Evolutionary conservation across 2,888 invertebrate genomes (phyloP).

Genomic region (Baccha elongata): DNA sequence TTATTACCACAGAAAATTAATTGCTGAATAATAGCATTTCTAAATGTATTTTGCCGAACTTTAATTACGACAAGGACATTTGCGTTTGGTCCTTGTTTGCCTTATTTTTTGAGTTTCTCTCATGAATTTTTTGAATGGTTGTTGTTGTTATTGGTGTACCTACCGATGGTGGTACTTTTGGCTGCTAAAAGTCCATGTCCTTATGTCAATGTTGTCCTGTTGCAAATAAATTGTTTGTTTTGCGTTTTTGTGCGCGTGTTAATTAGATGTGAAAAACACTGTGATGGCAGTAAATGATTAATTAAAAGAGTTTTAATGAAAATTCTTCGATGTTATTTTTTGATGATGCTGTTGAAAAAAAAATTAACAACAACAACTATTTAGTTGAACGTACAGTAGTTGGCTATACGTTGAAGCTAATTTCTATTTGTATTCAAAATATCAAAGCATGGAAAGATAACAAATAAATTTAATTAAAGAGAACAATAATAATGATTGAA

Average conservation of each 20-base stretch:
- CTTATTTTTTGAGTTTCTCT: constrained; percentile 5
- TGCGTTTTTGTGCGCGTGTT: constrained; percentile 28
- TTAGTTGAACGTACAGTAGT: too few species aligned
- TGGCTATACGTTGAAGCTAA: too few species aligned
- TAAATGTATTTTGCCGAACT: constrained; percentile 67
- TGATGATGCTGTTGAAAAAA: constrained; percentile 15
- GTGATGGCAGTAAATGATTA: constrained; percentile 53
- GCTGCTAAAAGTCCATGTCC: neutral
- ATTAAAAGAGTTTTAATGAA: constrained; percentile 59
- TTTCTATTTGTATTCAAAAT: too few species aligned
- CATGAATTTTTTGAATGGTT: neutral
- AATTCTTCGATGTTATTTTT: constrained; percentile 17
- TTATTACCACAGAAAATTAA: constrained; percentile 72
- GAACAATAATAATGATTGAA: too few species aligned
- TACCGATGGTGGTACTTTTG: neutral
- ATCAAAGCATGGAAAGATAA: too few species aligned
- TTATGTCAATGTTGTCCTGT: neutral
- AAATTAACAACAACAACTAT: neutral
- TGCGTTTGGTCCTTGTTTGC: constrained; percentile 7
- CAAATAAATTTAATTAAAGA: too few species aligned
- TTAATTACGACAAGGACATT: constrained; percentile 53
- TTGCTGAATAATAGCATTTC: constrained; percentile 70
- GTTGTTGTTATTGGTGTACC: neutral
- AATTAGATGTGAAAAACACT: constrained; percentile 48
- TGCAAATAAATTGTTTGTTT: constrained; percentile 40